These are phyloP conservation scores for Micromussa lordhowensis DNA, from an alignment of 92 coral and sea anemone species.

Conservation along the genomic window DNA sequence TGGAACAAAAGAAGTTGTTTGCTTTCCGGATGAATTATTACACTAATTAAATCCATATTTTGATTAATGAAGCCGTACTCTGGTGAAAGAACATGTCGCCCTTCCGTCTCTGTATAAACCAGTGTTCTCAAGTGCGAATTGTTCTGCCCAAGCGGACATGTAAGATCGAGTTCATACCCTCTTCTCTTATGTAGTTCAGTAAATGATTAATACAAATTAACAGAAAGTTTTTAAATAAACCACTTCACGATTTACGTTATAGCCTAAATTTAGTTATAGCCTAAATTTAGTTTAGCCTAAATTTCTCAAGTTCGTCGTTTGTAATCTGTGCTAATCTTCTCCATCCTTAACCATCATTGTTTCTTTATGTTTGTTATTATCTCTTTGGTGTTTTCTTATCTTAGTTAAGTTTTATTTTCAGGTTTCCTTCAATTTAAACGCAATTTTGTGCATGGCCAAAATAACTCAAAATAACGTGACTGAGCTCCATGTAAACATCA, in stretches of 20 bases:
- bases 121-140: not conserved
- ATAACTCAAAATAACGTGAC: no score
- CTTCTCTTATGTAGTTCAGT: not conserved
- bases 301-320: no score
- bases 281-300: no score
- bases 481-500: not conserved
- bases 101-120: not conserved
- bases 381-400: no score
- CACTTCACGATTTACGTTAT: no score
- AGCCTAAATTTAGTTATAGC: no score
- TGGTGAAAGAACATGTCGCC: not conserved
- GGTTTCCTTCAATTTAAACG: no score
- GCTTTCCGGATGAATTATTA: not conserved
- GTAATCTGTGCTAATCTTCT: no score
- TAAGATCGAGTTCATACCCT: not conserved
- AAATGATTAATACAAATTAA: not conserved
- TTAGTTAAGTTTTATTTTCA: no score
- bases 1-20: not conserved
- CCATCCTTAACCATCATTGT: no score
- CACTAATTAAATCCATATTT: not conserved
- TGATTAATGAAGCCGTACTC: not conserved
- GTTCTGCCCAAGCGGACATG: not conserved
- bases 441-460: no score
- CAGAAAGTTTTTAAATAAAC: not conserved
- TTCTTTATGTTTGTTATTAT: no score